Conservation (phyloP, 2,888 invertebrate species). For the Pandemis corylana region DNA sequence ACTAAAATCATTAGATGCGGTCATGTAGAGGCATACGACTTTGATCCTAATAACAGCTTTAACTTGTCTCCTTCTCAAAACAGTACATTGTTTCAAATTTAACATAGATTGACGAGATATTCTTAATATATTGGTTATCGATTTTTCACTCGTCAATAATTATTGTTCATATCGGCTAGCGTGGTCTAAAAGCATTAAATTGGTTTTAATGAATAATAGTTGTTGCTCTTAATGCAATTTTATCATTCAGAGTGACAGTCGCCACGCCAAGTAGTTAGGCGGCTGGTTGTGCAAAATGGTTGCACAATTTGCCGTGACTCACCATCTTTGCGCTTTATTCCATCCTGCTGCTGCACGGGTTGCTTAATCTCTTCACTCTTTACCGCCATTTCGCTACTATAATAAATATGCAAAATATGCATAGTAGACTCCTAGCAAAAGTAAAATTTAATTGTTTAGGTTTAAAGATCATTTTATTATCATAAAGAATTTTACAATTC, state of each 20-base stretch:
- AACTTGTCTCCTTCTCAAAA: not conserved
- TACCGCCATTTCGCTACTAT: slow-evolving; percentile 55
- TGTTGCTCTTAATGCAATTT: slow-evolving; percentile 49
- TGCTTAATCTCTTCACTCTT: slow-evolving; percentile 67
- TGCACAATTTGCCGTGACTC: slow-evolving; percentile 76
- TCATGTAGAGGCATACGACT: too few species aligned
- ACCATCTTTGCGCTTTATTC: slow-evolving; percentile 69
- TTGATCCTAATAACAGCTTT: not conserved
- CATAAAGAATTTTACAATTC: too few species aligned
- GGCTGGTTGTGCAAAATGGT: slow-evolving; percentile 73
- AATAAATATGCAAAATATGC: slow-evolving; percentile 38
- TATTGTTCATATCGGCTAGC: not conserved
- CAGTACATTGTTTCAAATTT: slow-evolving; percentile 4
- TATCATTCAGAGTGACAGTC: slow-evolving; percentile 61
- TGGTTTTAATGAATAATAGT: slow-evolving; percentile 39
- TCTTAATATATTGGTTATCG: not conserved
- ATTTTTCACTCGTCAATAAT: not conserved
- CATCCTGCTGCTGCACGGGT: slow-evolving; percentile 59
- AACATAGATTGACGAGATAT: not conserved
- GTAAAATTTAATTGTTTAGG: too few species aligned
- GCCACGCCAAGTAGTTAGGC: slow-evolving; percentile 55
- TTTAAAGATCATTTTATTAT: too few species aligned
- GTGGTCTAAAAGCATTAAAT: not conserved
- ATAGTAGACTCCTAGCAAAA: not conserved
- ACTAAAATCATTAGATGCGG: not conserved